phyloP scores from a whole-genome alignment of 2,888 invertebrate species.

The Carpatolechia fugitivella region DNA sequence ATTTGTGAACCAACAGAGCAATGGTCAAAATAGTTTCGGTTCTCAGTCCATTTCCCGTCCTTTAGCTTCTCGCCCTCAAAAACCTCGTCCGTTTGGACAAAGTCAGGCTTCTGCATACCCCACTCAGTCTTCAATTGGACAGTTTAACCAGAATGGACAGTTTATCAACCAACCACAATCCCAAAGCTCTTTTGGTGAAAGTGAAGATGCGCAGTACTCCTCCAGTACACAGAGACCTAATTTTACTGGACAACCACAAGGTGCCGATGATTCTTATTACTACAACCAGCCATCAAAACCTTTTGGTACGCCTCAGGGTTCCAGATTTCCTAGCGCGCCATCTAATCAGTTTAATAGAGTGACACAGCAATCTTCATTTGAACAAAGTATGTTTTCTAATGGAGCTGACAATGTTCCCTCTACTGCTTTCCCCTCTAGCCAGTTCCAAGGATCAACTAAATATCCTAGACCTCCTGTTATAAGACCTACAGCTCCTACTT shows the following conservation, averaged over 20 bases:
- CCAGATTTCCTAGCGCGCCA: conserved; percentile 36
- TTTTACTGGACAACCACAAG: conserved; percentile 13
- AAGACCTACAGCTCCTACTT: conserved; percentile 25
- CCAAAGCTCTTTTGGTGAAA: conserved; percentile 25
- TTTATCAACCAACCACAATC: conserved; percentile 9
- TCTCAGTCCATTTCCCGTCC: conserved; percentile 15
- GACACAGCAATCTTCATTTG: conserved; percentile 24
- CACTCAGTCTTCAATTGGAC: conserved; percentile 16
- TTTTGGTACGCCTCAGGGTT: conserved; percentile 38
- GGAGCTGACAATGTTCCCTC: conserved; percentile 24
- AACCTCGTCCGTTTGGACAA: conserved; percentile 8
- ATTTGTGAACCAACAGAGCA: conserved; percentile 16
- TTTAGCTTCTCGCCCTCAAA: conserved; percentile 9
- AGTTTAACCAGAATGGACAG: conserved; percentile 19
- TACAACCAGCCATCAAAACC: conserved; percentile 53
- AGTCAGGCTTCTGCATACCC: conserved; percentile 18
- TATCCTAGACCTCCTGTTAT: conserved; percentile 23
- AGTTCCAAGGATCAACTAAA: conserved; percentile 15
- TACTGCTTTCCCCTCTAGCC: conserved; percentile 18
- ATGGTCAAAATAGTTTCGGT: conserved; percentile 15
- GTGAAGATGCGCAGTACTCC: conserved; percentile 27
- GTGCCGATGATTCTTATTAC: conserved; percentile 44
- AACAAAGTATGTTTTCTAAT: conserved; percentile 18
- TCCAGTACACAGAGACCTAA: conserved; percentile 33
- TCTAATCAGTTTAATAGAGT: conserved; percentile 42